Conservation (phyloP, 2,113 vertebrate species). For the Brachypteracias leptosomus region DNA sequence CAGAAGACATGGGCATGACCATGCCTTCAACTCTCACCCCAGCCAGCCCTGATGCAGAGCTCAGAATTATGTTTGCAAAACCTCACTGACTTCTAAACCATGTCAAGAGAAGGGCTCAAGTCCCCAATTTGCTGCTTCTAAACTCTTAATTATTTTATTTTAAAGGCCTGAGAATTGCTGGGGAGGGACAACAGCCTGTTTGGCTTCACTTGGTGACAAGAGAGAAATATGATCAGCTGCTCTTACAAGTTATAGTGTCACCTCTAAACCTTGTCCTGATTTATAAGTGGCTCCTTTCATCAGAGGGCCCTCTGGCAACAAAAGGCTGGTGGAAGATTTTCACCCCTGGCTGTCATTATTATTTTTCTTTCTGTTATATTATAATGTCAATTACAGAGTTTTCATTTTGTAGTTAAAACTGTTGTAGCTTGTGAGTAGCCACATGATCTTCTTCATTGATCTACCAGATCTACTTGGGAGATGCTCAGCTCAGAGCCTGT, state of each 20-base stretch:
- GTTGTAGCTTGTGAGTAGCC: neutral
- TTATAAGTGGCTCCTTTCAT: neutral
- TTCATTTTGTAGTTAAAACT: neutral
- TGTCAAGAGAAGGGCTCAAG: neutral
- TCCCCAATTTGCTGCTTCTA: neutral
- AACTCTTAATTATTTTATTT: neutral
- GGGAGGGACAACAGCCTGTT: neutral
- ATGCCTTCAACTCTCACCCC: rapidly evolving
- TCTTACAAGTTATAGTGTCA: neutral
- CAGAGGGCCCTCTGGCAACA: neutral
- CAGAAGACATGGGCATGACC: neutral
- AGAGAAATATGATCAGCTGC: neutral
- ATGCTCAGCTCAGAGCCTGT: neutral
- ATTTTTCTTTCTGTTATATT: neutral
- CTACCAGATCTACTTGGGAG: neutral
- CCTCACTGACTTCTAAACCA: neutral
- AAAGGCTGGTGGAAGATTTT: neutral
- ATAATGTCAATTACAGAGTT: neutral
- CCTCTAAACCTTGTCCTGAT: neutral
- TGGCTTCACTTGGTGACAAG: neutral
- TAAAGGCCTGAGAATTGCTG: neutral
- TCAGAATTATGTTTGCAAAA: neutral
- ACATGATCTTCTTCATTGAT: too few species aligned
- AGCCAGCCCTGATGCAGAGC: neutral
- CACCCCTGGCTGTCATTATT: neutral